These are phyloP conservation scores for Philereme vetulata DNA, from an alignment of 2,888 invertebrate species.

Conservation along the genomic window DNA sequence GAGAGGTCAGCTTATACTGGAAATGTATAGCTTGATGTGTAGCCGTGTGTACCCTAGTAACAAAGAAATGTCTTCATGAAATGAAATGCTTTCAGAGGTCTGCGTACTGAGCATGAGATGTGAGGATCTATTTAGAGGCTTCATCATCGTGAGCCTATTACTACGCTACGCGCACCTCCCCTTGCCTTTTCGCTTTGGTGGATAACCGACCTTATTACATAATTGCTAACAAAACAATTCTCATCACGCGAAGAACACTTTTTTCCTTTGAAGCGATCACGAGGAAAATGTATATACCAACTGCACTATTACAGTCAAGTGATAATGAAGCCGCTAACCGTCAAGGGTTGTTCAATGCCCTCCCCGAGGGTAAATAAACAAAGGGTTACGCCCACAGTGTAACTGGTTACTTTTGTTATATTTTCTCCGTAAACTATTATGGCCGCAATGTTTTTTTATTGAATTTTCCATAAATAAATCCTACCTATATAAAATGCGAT, in stretches of 20 bases:
- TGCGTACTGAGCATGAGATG: too few relatives aligned
- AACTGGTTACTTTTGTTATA: conserved; percentile 7
- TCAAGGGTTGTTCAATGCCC: conserved; percentile 7
- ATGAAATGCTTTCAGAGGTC: too few relatives aligned
- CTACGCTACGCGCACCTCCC: too few relatives aligned
- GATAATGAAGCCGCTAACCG: conserved; percentile 22
- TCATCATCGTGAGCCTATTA: too few relatives aligned
- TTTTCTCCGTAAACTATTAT: conserved; percentile 9
- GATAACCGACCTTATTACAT: not conserved
- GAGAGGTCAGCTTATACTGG: too few relatives aligned
- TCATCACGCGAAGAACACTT: not conserved
- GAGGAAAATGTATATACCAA: conserved; percentile 6
- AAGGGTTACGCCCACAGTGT: not conserved
- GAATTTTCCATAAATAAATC: not conserved
- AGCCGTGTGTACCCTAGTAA: too few relatives aligned
- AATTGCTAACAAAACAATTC: not conserved
- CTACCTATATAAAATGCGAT: too few relatives aligned
- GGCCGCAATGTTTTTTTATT: not conserved
- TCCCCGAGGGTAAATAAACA: conserved; percentile 20
- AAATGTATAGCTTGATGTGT: too few relatives aligned
- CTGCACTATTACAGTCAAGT: conserved; percentile 12
- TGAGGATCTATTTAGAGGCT: too few relatives aligned
- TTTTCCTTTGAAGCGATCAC: conserved; percentile 2
- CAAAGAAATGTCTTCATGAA: too few relatives aligned
- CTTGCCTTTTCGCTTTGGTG: not conserved